Percentiles rank a stretch among this genome's conserved stretches.
These are phyloP conservation scores for Quadroppia sp. DNA, from an alignment of 2,888 invertebrate genomes.

Conservation along the genomic window DNA sequence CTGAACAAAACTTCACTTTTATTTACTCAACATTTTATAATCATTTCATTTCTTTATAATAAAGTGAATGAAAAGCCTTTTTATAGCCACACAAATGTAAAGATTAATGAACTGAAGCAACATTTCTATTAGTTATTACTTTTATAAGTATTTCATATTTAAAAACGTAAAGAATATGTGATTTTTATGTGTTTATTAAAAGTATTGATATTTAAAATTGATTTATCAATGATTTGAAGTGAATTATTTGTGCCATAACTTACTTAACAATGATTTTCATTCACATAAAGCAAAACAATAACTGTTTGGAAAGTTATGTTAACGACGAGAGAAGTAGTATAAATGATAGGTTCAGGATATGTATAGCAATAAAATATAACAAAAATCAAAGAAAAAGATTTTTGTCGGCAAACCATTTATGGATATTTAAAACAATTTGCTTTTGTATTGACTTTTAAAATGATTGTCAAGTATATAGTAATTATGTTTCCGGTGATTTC, in stretches of 20 bases:
- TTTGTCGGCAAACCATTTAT: slow-evolving; percentile 5
- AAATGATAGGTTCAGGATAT: neutral
- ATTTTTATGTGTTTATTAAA: neutral
- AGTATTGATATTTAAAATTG: neutral
- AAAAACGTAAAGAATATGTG: neutral
- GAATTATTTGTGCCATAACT: slow-evolving; percentile 19
- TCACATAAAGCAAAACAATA: too few species aligned
- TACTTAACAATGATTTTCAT: too few species aligned
- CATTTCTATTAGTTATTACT: too few species aligned
- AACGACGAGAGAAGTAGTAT: too few species aligned
- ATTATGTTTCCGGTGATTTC: neutral
- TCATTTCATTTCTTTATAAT: neutral
- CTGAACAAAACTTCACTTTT: neutral
- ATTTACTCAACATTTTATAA: slow-evolving; percentile 19
- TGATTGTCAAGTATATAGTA: neutral
- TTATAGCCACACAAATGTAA: neutral
- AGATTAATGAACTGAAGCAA: slow-evolving; percentile 21
- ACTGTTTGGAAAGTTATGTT: too few species aligned
- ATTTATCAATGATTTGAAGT: neutral
- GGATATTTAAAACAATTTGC: neutral
- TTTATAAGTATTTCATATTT: too few species aligned
- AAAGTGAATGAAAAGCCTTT: neutral
- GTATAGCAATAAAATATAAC: neutral
- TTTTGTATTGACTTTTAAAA: neutral
- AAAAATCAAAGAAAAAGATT: neutral